These are phyloP conservation scores for Caerostris darwini DNA, from an alignment of 1,140 invertebrate genomes.

Conservation along the genomic window DNA sequence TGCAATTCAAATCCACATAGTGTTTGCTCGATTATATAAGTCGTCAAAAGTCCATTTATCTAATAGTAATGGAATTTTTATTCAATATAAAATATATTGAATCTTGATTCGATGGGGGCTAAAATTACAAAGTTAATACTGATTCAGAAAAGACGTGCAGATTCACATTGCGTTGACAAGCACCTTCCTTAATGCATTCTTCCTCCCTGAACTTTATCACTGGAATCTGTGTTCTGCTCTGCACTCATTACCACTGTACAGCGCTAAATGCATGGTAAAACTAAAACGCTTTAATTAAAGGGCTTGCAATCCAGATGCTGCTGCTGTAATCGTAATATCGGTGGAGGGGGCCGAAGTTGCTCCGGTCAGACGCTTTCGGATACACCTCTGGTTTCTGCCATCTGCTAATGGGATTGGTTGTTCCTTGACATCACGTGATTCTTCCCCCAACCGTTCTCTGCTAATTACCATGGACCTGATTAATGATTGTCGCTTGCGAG, in stretches of 20 bases:
- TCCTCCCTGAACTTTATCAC: conserved; percentile 13
- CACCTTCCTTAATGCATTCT: neutral
- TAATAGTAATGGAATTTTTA: no score
- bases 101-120: no score
- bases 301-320: conserved; percentile 36
- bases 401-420: conserved; percentile 76
- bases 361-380: conserved; percentile 9
- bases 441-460: conserved; percentile 51
- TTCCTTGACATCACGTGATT: conserved; percentile 76
- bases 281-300: conserved; percentile 69
- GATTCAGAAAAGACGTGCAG: neutral
- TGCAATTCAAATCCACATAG: no score
- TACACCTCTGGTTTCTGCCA: conserved; percentile 8
- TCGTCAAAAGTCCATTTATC: no score
- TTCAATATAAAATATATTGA: no score
- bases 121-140: no score
- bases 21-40: no score
- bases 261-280: conserved; percentile 50
- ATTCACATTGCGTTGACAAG: neutral
- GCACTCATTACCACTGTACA: conserved; percentile 10
- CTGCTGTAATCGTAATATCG: conserved; percentile 1
- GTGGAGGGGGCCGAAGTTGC: neutral
- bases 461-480: conserved; percentile 75
- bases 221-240: neutral
- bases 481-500: conserved; percentile 77